Conservation (phyloP, 2,888 invertebrate species). For the Odontothrips loti region DNA sequence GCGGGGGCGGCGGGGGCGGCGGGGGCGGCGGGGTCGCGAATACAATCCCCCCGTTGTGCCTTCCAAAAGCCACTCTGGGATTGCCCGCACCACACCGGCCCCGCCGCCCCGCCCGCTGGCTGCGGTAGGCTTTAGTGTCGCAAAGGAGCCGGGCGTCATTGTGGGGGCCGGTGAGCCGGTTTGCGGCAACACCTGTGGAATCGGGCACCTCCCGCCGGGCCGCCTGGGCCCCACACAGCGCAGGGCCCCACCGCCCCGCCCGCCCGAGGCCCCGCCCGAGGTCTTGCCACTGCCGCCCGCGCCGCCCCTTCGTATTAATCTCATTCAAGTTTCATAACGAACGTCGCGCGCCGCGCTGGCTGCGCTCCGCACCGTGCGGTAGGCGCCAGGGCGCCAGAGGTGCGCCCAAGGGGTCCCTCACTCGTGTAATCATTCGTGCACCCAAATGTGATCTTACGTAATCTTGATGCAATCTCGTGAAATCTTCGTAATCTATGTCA, state of each 20-base stretch:
- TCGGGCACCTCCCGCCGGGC: neutral
- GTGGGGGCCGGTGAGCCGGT: neutral
- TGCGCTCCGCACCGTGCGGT: too few relatives aligned
- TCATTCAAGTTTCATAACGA: neutral
- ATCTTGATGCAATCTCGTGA: too few relatives aligned
- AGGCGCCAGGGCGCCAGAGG: too few relatives aligned
- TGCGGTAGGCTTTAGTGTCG: constrained; percentile 4
- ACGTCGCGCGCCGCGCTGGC: too few relatives aligned
- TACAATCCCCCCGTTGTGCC: too few relatives aligned
- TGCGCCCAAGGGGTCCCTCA: too few relatives aligned
- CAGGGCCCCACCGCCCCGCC: neutral
- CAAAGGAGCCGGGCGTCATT: neutral
- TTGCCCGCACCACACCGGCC: neutral
- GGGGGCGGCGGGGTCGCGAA: too few relatives aligned
- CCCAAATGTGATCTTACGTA: too few relatives aligned
- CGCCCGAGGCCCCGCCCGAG: neutral
- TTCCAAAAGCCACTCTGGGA: too few relatives aligned
- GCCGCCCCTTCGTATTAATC: neutral
- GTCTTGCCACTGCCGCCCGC: neutral
- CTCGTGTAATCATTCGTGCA: too few relatives aligned
- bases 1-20: too few relatives aligned
- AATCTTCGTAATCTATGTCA: too few relatives aligned
- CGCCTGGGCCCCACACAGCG: neutral
- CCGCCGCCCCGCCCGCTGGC: neutral
- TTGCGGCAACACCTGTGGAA: neutral